Evolutionary conservation across 2,113 vertebrate genomes (phyloP).

Genomic region (Osmerus eperlanus): DNA sequence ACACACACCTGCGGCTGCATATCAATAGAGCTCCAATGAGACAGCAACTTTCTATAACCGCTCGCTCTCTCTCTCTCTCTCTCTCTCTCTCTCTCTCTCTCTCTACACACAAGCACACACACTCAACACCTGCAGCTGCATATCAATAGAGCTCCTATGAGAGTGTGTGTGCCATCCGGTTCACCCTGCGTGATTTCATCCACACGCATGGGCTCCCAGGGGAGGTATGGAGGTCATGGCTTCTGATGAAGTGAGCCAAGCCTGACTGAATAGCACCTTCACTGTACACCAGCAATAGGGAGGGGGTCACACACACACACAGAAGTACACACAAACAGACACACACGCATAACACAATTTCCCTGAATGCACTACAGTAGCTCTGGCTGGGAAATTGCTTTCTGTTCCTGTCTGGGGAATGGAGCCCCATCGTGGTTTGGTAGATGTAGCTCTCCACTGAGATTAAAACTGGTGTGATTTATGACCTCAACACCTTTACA

Average conservation of each 20-base stretch:
- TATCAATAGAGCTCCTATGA: too few species aligned
- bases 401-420: slow-evolving; percentile 32
- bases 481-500: slow-evolving; percentile 33
- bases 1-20: too few species aligned
- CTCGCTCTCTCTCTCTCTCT: not conserved
- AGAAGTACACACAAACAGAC: slow-evolving; percentile 3
- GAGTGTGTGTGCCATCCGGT: not conserved
- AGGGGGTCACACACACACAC: slow-evolving; percentile 4
- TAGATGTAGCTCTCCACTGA: slow-evolving; percentile 9
- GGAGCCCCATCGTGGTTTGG: slow-evolving; percentile 25
- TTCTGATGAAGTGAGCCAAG: slow-evolving; percentile 28
- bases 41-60: not conserved
- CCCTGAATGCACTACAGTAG: slow-evolving; percentile 9
- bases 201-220: slow-evolving; percentile 3
- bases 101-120: not conserved
- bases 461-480: slow-evolving; percentile 51
- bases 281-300: not conserved
- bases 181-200: slow-evolving; percentile 6
- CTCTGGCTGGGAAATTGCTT: slow-evolving; percentile 37
- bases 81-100: not conserved
- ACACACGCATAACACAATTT: slow-evolving; percentile 8
- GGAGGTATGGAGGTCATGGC: slow-evolving; percentile 1
- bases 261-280: slow-evolving; percentile 19
- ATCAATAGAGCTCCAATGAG: not conserved
- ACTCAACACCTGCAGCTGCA: not conserved